These are phyloP conservation scores for Tetragnatha versicolor DNA, from an alignment of 1,140 invertebrate genomes.

Conservation along the genomic window DNA sequence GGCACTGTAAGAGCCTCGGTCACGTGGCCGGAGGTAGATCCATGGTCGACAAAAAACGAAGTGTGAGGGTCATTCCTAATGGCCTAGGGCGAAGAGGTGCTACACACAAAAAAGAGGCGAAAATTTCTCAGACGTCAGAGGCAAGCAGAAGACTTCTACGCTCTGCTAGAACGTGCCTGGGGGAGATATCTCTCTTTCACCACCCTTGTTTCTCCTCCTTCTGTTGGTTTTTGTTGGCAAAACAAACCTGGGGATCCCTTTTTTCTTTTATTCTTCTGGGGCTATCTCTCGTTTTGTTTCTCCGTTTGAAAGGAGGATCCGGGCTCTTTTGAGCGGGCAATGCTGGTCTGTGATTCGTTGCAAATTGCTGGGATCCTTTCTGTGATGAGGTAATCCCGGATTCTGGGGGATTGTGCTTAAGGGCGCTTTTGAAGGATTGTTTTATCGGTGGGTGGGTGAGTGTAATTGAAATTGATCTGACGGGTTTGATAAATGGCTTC, in stretches of 20 bases:
- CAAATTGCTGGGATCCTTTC: neutral
- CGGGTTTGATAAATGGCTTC: neutral
- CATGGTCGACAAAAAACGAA: neutral
- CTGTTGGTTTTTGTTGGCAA: slow-evolving; percentile 27
- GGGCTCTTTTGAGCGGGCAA: neutral
- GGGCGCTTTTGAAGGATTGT: too few relatives aligned
- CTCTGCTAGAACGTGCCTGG: slow-evolving; percentile 8
- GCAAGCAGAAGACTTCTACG: neutral
- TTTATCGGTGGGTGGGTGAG: neutral
- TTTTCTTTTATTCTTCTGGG: neutral
- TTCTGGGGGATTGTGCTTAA: too few relatives aligned
- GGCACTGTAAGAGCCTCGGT: too few relatives aligned
- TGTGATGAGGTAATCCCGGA: neutral
- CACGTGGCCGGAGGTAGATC: too few relatives aligned
- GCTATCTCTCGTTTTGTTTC: neutral
- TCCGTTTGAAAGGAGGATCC: neutral
- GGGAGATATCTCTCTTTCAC: slow-evolving; percentile 9
- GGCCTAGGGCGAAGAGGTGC: neutral
- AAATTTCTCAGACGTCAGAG: neutral
- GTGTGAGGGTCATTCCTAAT: slow-evolving; percentile 38
- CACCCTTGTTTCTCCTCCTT: slow-evolving; percentile 7
- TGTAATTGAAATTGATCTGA: neutral
- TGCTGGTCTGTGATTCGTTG: neutral
- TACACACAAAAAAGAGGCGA: neutral
- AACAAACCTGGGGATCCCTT: slow-evolving; percentile 5